Evolutionary conservation across 2,113 vertebrate genomes (phyloP).

Genomic region (Actinemys pallida): DNA sequence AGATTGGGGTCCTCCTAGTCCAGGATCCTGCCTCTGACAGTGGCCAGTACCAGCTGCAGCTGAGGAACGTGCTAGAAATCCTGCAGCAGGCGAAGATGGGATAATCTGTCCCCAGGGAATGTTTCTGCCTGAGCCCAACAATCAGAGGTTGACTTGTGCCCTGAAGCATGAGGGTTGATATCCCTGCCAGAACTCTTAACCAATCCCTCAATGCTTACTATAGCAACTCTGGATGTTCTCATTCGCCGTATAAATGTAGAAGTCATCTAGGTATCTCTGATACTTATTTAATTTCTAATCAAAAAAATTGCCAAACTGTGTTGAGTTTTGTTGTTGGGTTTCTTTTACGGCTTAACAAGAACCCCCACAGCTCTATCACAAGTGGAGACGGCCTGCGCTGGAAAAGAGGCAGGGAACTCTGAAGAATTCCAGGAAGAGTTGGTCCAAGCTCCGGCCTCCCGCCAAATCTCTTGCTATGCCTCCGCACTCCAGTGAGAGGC

Average conservation of each 20-base stretch:
- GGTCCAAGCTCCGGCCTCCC: neutral
- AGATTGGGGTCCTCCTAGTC: neutral
- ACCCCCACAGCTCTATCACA: neutral
- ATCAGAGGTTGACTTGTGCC: neutral
- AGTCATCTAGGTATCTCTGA: neutral
- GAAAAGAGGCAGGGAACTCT: neutral
- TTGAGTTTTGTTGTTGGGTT: neutral
- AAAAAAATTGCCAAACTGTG: neutral
- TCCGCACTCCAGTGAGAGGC: neutral
- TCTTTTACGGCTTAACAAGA: neutral
- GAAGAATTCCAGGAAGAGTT: neutral
- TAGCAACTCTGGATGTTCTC: fast-evolving
- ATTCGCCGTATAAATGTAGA: neutral
- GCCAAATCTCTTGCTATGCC: neutral
- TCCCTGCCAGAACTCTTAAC: neutral
- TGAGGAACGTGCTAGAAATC: neutral
- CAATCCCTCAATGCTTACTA: neutral
- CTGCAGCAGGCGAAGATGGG: neutral
- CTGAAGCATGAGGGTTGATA: neutral
- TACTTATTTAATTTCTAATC: neutral
- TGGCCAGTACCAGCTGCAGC: neutral
- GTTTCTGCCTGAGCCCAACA: neutral
- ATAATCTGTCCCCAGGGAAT: neutral
- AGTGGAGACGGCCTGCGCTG: neutral
- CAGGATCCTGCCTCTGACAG: neutral